Evolutionary conservation across 2,113 vertebrate genomes (phyloP), one percentile per base, ranked within the genome.

Genomic region (Clarias magur): DNA sequence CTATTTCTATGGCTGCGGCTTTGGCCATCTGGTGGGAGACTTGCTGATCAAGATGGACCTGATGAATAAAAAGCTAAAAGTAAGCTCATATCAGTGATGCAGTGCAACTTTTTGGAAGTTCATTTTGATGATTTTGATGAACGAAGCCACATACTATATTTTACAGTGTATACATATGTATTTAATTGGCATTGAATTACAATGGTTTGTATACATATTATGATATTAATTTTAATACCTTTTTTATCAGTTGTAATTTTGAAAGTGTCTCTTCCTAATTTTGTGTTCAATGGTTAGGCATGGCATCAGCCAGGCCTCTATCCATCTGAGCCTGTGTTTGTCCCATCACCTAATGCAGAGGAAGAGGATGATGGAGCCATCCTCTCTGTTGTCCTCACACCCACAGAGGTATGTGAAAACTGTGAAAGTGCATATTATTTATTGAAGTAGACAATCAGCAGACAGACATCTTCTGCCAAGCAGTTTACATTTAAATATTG

Each of bases 301-400:
- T 99, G 98, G 98, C 85, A 94, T 89, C 93, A 97, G 94, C 94
- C 96, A 80, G 96, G 96, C 27, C 95, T 93, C 92, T 99, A 95
- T 94, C 98, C 97, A 0, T 99, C 98, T 48, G 98, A 99, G 91
- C 98, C 98, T 0, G 92, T 96, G 92, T 99, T 99, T 95, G 96
- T 99, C 85, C 95, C 97, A 2, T 92, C 93, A 48, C 97, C 97
- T 16, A 90, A 95, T 16, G 93, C 95, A 17, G 88, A 0, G 0
- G 95, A 96, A 65, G 97, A 99, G 90, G 98, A 99, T 68, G 94
- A 93, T 15, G 98, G 98, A 0, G 94, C 97, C 88, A 95, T 99
- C 92, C 92, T 99, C 83, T 98, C 98, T 16, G 97, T 97, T 86
- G 95, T 98, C 86, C 91, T 99, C 90, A 97, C 95, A 7, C 96